Conservation (phyloP, 2,888 invertebrate species). For the Cephus pygmeus region DNA sequence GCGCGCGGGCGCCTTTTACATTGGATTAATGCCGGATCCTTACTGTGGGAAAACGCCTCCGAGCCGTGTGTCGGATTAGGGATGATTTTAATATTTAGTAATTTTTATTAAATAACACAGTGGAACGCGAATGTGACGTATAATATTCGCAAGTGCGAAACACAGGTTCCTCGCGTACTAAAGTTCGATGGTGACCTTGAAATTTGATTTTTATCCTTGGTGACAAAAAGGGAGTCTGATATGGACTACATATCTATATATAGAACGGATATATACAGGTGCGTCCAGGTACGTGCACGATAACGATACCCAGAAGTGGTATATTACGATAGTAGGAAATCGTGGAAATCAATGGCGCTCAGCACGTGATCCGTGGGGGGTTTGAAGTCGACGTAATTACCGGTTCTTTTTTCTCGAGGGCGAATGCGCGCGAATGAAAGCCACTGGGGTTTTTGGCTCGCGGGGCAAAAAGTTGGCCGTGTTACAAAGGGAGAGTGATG, state of each 20-base stretch:
- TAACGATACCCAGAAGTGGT: not conserved
- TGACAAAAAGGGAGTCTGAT: not conserved
- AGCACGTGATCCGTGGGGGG: conserved; percentile 17
- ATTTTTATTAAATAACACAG: not conserved
- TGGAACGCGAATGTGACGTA: not conserved
- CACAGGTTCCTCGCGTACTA: not conserved
- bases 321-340: conserved; percentile 20
- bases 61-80: not conserved
- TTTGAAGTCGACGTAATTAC: conserved; percentile 45
- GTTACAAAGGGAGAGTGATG: conserved; percentile 28
- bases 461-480: conserved; percentile 30
- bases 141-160: not conserved
- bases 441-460: conserved; percentile 26
- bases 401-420: conserved; percentile 27
- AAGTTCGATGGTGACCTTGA: not conserved
- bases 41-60: not conserved
- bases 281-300: not conserved
- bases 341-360: conserved; percentile 24
- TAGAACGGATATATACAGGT: not conserved
- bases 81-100: too few relatives aligned
- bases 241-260: not conserved
- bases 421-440: conserved; percentile 22
- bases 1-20: too few relatives aligned
- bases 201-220: not conserved
- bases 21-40: not conserved